Base-by-base conservation (phyloP, 2,888 invertebrate genomes). In the Dicyrtoma fusca region DNA sequence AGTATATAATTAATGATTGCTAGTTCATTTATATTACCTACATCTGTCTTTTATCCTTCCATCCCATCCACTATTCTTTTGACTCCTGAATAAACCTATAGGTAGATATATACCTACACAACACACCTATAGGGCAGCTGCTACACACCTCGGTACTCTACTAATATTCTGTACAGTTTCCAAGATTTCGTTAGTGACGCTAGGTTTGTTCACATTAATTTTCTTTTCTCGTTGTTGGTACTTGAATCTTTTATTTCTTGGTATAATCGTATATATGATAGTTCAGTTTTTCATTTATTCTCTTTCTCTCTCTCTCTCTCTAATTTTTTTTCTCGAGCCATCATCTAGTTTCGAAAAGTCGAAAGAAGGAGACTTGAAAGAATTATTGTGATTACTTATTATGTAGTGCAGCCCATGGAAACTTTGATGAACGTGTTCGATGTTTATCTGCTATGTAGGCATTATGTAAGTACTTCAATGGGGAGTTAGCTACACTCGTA, bases 171-270 rank as follows among this genome's bases (percentile, higher is more conserved):
- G 34, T 61, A 42, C 61, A 42, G 42, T 44, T 59, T 44, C 61
- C 61, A 42, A 34, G 44, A 61, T 61, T 61, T 61, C 61, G 61
- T 61, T 61, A 61, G 61, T 61, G 14, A 61, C 61, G 61, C 61
- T 61, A 61, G 61, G 61, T 25, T 61, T 34, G 42, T 61, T 61
- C 61, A 34, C 61, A 61, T 61, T 25, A 61, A 61, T 61, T 61
- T 25, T 42, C 61, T 61, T 42, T 34, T 61, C 34, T 8, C 34
- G 34, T 34, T 59, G 25, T 59, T n/a, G n/a, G n/a, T n/a, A 34
- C 59, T 59, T 59, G 59, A 59, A 26, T 59, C 25, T 59, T 59
- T 59, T 59, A 59, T 26, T 59, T 59, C 26, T 59, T 59, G 8
- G 19, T 17, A 49, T 6, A 49, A 49, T n/a, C n/a, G 61, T 34